Evolutionary conservation across 2,888 invertebrate genomes (phyloP), one percentile per base, ranked within the genome.

Genomic region (Druceiella hillmani): DNA sequence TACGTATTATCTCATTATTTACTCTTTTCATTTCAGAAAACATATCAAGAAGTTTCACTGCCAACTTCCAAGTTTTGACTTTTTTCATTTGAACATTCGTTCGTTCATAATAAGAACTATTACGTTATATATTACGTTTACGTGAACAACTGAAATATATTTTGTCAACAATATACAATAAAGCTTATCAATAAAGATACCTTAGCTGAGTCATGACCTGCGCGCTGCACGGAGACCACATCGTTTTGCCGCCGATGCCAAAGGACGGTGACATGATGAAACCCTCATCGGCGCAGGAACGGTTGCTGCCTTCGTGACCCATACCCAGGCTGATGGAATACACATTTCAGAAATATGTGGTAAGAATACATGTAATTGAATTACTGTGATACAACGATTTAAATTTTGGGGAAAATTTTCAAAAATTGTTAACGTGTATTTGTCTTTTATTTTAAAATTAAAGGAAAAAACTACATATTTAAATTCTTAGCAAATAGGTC

Each of bases 191-290:
- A 26, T 13, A 5, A 25, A 53, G 58, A 53, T 62, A 81, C 81
- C 74, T 68, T 29, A 82, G 57, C 44, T 75, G 75, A 3, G 70
- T 64, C 52, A 79, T 76, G 9, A 83, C 70, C 26, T 76, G 65
- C 1, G 83, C 82, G 55, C 86, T 87, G 59, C 87, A 87, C 2
- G 66, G 59, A 1, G 86, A 87, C 87, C 87, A 87, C 10, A 78
- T 73, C 2, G 85, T 84, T 61, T 87, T 87, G 4, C 87, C 87
- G 50, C 76, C 76, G 17, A 81, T 81, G 29, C 87, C 87, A 46
- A 87, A 72, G 3, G 85, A 86, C 1, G 87, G 83, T 1, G 87
- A 87, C 87, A 87, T 87, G 48, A 87, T 82, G 63, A 72, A 87
- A 2, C 87, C 87, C 56, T 87, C 84, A 53, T 79, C 80, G 0